Conservation (phyloP, 2,888 invertebrate genomes). For the Polyommatus icarus region DNA sequence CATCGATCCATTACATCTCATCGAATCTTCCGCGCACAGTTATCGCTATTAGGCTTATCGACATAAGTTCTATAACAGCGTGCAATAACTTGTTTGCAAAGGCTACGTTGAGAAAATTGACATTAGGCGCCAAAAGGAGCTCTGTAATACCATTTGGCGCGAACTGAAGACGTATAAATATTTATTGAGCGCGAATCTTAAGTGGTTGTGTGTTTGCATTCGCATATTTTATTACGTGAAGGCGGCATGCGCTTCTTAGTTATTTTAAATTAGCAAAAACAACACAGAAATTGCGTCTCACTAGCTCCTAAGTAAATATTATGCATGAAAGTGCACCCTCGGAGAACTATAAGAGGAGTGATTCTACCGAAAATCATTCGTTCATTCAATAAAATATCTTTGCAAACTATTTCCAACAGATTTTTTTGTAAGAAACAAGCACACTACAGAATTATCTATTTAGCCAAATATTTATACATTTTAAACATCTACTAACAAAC, state of each 20-base stretch:
- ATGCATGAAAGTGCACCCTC: background rate
- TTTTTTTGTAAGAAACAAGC: background rate
- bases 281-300: background rate
- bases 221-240: slow-evolving; percentile 36
- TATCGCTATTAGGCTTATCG: slow-evolving; percentile 51
- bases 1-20: slow-evolving; percentile 67
- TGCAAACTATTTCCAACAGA: background rate
- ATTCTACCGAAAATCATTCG: background rate
- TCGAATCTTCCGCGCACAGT: slow-evolving; percentile 54
- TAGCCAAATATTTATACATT: background rate
- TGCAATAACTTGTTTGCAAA: slow-evolving; percentile 48
- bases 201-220: slow-evolving; percentile 49
- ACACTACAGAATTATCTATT: no score
- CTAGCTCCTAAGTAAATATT: background rate
- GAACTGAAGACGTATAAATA: slow-evolving; percentile 60
- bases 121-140: slow-evolving; percentile 69
- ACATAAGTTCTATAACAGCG: slow-evolving; percentile 50
- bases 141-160: slow-evolving; percentile 60
- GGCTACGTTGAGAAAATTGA: slow-evolving; percentile 66
- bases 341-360: background rate
- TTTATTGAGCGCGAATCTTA: slow-evolving; percentile 59
- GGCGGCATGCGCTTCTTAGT: background rate
- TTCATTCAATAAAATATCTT: background rate
- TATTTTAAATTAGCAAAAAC: slow-evolving; percentile 9
- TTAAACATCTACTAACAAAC: no score